Evolutionary conservation across 2,797 vertebrate species (phyloP).

Genomic region (Steatocranus sp.): DNA sequence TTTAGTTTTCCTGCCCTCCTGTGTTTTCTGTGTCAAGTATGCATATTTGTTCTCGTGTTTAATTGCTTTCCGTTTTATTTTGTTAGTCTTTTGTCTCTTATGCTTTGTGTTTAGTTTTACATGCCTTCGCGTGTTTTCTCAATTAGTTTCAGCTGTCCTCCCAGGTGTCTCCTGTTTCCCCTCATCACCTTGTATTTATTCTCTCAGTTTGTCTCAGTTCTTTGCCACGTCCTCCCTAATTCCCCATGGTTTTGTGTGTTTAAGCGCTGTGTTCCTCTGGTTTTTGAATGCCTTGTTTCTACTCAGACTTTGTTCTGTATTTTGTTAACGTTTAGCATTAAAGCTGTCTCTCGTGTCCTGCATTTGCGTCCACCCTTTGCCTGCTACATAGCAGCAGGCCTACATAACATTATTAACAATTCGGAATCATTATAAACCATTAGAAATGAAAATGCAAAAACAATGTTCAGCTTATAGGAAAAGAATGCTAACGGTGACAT

Average conservation of each 20-base stretch:
- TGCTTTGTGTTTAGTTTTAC: not conserved
- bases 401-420: not conserved
- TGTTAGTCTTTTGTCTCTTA: not conserved
- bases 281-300: not conserved
- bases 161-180: not conserved
- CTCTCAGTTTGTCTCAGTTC: not conserved
- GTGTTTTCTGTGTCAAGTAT: not conserved
- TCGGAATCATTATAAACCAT: not conserved
- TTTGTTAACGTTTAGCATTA: not conserved
- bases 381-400: not conserved
- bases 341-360: not conserved
- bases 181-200: not conserved
- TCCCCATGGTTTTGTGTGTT: not conserved
- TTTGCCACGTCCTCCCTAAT: not conserved
- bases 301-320: not conserved
- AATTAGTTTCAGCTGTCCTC: not conserved
- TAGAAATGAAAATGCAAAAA: not conserved
- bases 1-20: not conserved
- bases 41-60: not conserved
- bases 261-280: not conserved
- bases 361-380: accelerated
- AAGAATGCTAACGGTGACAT: not conserved
- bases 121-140: not conserved
- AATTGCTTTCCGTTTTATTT: not conserved
- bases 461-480: not conserved